These are phyloP conservation scores for Amazona vittata DNA, from an alignment of 2,113 vertebrate genomes.

Conservation along the genomic window DNA sequence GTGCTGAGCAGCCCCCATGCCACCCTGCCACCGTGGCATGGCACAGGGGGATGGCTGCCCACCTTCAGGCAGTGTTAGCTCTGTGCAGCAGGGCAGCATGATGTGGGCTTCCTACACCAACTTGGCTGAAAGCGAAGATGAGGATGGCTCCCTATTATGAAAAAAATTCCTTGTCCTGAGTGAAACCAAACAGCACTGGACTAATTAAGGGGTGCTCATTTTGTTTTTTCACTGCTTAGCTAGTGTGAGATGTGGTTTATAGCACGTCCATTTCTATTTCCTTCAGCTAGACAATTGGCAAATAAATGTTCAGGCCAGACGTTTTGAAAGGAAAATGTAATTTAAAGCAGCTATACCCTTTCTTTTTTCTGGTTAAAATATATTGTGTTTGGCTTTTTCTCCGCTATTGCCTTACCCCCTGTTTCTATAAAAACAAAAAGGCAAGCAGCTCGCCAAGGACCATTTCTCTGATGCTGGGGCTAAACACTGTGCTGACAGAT, in stretches of 20 bases:
- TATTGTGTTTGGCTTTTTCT: neutral
- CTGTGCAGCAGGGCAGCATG: neutral
- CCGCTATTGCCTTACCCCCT: neutral
- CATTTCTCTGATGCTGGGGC: rapidly evolving
- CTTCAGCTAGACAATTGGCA: neutral
- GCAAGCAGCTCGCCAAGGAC: neutral
- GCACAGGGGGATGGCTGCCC: neutral
- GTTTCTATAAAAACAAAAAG: neutral
- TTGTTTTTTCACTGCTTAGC: neutral
- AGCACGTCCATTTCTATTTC: neutral
- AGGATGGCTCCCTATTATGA: neutral
- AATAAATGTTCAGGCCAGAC: neutral
- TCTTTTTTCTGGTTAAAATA: neutral
- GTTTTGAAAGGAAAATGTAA: neutral
- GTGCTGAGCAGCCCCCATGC: neutral
- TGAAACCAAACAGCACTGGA: neutral
- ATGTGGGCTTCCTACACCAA: neutral
- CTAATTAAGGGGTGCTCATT: neutral
- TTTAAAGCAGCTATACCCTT: neutral
- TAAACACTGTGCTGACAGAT: neutral
- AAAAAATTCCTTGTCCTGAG: neutral
- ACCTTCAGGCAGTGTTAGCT: rapidly evolving
- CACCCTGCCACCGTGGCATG: neutral
- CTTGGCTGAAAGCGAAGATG: neutral
- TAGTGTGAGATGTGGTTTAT: neutral